Conservation (phyloP, 2,888 invertebrate genomes). For the Electrophaes corylata region DNA sequence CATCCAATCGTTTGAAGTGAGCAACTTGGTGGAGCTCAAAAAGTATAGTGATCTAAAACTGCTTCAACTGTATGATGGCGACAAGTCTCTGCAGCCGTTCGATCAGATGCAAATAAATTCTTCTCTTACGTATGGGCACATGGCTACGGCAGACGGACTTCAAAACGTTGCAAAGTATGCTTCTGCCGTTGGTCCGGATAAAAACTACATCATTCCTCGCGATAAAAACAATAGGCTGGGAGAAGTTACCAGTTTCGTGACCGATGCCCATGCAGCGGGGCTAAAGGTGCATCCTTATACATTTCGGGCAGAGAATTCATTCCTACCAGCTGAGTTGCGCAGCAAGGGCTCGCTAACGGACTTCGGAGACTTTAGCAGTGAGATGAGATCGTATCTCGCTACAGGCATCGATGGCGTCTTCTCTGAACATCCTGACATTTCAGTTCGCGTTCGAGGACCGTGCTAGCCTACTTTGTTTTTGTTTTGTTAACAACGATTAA, state of each 20-base stretch:
- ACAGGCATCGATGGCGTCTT: conserved; percentile 74
- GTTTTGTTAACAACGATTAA: background rate
- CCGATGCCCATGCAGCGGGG: conserved; percentile 65
- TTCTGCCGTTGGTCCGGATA: conserved; percentile 70
- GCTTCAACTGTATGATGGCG: conserved; percentile 60
- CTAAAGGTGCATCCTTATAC: conserved; percentile 74
- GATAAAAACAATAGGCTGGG: conserved; percentile 56
- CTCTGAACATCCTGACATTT: conserved; percentile 71
- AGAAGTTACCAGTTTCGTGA: conserved; percentile 61
- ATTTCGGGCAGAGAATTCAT: conserved; percentile 48
- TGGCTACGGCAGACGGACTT: conserved; percentile 68
- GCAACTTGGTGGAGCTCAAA: conserved; percentile 66
- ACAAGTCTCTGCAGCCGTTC: conserved; percentile 52
- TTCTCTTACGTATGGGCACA: conserved; percentile 61
- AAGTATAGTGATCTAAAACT: conserved; percentile 61
- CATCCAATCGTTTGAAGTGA: conserved; percentile 75
- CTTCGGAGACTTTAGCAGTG: conserved; percentile 62
- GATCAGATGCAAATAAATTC: conserved; percentile 59
- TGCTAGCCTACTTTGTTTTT: too few species aligned
- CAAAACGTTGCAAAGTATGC: conserved; percentile 69
- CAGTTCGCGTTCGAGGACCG: conserved; percentile 47
- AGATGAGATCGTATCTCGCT: conserved; percentile 61
- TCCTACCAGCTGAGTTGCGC: conserved; percentile 27
- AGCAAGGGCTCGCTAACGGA: conserved; percentile 38
- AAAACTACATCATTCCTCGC: conserved; percentile 69